phyloP scores from a whole-genome alignment of 2,888 invertebrate species.

The Coleophora deauratella region DNA sequence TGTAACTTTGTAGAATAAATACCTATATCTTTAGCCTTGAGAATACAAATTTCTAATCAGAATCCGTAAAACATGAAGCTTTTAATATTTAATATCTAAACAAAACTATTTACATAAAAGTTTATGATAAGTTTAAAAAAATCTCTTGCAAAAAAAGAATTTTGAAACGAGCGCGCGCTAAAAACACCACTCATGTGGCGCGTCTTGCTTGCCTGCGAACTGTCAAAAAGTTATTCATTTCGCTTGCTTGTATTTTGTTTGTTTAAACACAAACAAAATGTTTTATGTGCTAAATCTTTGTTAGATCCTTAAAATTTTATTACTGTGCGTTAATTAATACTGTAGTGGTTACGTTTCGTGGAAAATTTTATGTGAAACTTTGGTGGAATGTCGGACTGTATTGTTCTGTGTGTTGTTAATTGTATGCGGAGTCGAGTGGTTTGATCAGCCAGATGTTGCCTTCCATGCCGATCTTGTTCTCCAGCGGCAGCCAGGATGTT shows the following conservation, averaged over 20 bases:
- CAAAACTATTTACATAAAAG: conserved; percentile 10
- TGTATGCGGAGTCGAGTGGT: conserved; percentile 26
- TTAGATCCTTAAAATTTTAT: conserved; percentile 27
- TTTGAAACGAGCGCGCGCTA: conserved; percentile 42
- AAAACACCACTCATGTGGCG: conserved; percentile 32
- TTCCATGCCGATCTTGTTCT: conserved; percentile 67
- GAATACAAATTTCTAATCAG: no score
- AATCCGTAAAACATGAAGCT: no score
- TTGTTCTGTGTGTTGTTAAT: conserved; percentile 34
- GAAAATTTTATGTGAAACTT: conserved; percentile 34
- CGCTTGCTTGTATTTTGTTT: conserved; percentile 39
- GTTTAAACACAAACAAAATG: conserved; percentile 41
- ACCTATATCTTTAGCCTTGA: no score
- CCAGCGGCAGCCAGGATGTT: conserved; percentile 65
- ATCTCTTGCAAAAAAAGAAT: conserved; percentile 7
- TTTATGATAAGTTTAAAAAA: conserved; percentile 12
- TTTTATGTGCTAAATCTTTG: conserved; percentile 23
- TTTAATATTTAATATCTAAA: no score
- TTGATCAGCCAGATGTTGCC: conserved; percentile 61
- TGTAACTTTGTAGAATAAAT: no score
- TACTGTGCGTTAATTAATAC: conserved; percentile 22
- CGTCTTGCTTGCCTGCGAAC: conserved; percentile 34
- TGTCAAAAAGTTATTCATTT: conserved; percentile 57
- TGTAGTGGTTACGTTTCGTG: conserved; percentile 24
- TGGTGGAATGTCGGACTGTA: conserved; percentile 15